These are phyloP conservation scores for Chrysolina oricalcia DNA, from an alignment of 2,888 invertebrate species.

Conservation along the genomic window DNA sequence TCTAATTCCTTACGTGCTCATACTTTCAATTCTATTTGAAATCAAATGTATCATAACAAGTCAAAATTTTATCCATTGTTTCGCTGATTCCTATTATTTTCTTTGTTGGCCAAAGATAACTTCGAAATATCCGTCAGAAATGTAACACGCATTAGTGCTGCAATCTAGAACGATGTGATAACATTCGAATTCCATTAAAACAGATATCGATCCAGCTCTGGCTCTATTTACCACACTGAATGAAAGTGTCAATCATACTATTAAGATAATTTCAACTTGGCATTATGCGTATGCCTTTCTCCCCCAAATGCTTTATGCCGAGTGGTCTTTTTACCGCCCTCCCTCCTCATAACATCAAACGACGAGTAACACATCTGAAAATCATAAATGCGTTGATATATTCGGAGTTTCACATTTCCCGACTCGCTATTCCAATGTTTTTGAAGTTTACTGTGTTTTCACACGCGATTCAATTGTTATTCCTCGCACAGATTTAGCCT, in stretches of 20 bases:
- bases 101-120: neutral
- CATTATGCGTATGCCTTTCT: constrained; percentile 57
- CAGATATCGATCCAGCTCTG: constrained; percentile 50
- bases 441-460: constrained; percentile 48
- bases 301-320: constrained; percentile 29
- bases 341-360: constrained; percentile 13
- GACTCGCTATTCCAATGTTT: constrained; percentile 40
- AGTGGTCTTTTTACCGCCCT: constrained; percentile 19
- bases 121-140: constrained; percentile 1
- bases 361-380: constrained; percentile 40
- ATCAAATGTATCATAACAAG: no score
- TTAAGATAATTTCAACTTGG: constrained; percentile 67
- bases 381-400: constrained; percentile 45
- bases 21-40: neutral
- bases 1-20: no score
- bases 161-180: constrained; percentile 54
- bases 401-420: constrained; percentile 43
- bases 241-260: constrained; percentile 69
- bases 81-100: neutral
- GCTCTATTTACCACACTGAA: constrained; percentile 62
- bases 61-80: no score
- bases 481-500: constrained; percentile 62
- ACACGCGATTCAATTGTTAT: constrained; percentile 60
- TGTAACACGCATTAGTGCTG: constrained; percentile 2
- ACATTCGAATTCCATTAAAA: constrained; percentile 68